These are phyloP conservation scores for Cyprinella venusta DNA, from an alignment of 2,797 vertebrate genomes.

Conservation along the genomic window DNA sequence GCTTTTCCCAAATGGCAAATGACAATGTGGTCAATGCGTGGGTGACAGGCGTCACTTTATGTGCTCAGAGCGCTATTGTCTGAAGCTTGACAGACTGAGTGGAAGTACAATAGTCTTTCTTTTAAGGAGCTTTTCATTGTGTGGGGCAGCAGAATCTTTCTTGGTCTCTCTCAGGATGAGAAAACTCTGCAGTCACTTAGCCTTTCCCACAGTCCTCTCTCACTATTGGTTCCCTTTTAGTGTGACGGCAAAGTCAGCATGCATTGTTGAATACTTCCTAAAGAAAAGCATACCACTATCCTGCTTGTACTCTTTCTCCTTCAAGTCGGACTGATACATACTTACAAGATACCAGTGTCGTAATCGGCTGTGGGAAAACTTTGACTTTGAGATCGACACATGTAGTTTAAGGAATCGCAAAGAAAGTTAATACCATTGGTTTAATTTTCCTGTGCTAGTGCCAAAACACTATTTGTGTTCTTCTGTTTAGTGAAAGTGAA, in stretches of 20 bases:
- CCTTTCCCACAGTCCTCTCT: slow-evolving; percentile 44
- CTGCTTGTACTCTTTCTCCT: neutral
- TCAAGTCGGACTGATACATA: no score
- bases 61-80: slow-evolving; percentile 46
- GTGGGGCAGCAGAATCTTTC: slow-evolving; percentile 32
- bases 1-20: slow-evolving; percentile 39
- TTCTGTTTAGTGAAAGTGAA: neutral
- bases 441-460: neutral
- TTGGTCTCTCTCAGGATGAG: slow-evolving; percentile 41
- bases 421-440: neutral
- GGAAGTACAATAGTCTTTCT: slow-evolving; percentile 54
- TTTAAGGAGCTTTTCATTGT: slow-evolving; percentile 54
- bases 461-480: neutral
- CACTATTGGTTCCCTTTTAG: slow-evolving; percentile 23
- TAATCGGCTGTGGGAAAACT: neutral
- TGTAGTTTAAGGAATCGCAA: neutral
- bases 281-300: neutral
- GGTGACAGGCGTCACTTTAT: slow-evolving; percentile 47
- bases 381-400: neutral
- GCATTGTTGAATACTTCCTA: slow-evolving; percentile 18
- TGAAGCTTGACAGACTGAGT: slow-evolving; percentile 55
- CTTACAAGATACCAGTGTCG: neutral
- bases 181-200: slow-evolving; percentile 41
- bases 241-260: slow-evolving; percentile 28
- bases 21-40: slow-evolving; percentile 40